Evolutionary conservation across 2,888 invertebrate genomes (phyloP).

Genomic region (Deilephila elpenor): DNA sequence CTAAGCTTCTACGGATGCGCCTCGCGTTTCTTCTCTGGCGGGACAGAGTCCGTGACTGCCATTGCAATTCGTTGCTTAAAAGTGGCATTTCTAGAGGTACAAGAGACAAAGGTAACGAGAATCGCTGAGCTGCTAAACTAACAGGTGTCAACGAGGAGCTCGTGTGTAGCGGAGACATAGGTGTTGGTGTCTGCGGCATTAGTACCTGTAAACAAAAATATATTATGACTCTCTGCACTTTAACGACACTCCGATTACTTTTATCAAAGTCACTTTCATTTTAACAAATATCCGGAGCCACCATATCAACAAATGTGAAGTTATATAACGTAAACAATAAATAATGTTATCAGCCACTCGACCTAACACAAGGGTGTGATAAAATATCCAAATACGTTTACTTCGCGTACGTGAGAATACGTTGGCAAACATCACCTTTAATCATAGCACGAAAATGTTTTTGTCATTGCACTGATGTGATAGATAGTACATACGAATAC

Average conservation of each 20-base stretch:
- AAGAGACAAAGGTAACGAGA: background rate
- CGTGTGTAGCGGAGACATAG: background rate
- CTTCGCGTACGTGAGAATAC: background rate
- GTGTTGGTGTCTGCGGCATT: background rate
- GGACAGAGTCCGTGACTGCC: background rate
- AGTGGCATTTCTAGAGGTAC: slow-evolving; percentile 8
- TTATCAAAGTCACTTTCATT: slow-evolving; percentile 22
- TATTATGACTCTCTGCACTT: background rate
- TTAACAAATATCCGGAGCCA: slow-evolving; percentile 15
- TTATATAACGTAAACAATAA: slow-evolving; percentile 25
- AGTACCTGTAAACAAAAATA: slow-evolving; percentile 28
- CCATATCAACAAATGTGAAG: slow-evolving; percentile 21
- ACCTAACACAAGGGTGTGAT: slow-evolving; percentile 27
- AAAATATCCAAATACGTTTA: slow-evolving; percentile 14
- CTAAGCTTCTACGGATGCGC: background rate
- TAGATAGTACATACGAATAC: background rate
- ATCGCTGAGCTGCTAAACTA: background rate
- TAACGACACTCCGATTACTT: slow-evolving; percentile 2
- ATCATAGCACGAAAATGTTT: background rate
- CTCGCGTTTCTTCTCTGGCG: background rate
- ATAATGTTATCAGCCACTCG: slow-evolving; percentile 25
- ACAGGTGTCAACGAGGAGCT: background rate
- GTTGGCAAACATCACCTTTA: background rate
- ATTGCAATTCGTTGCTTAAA: slow-evolving; percentile 10
- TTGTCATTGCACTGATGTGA: slow-evolving; percentile 1